phyloP scores from a whole-genome alignment of 2,797 vertebrate species.

The Selene dorsalis region DNA sequence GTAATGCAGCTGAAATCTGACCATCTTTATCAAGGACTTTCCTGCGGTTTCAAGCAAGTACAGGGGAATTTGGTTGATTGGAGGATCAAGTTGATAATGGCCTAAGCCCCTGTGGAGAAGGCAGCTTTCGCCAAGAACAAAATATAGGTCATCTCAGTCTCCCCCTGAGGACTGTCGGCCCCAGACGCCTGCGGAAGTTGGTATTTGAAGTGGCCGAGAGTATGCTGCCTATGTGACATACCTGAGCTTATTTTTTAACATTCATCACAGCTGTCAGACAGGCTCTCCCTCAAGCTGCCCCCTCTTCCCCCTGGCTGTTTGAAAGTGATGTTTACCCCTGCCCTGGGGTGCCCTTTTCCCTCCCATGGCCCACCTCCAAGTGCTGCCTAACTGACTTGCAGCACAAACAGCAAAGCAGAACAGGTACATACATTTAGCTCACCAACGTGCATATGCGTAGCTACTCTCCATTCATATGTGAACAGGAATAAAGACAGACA shows the following conservation, averaged over 20 bases:
- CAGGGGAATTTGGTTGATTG: conserved; percentile 65
- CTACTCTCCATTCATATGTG: conserved; percentile 8
- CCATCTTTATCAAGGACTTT: conserved; percentile 7
- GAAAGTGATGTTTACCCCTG: conserved; percentile 74
- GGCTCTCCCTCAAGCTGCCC: conserved; percentile 69
- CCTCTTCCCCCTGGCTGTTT: conserved; percentile 63
- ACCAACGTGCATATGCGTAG: neutral
- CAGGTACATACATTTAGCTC: conserved; percentile 36
- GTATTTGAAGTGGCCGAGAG: conserved; percentile 76
- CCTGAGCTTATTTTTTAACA: conserved; percentile 80
- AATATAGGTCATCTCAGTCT: conserved; percentile 81
- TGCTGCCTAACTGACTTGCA: conserved; percentile 26
- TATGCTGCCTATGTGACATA: conserved; percentile 81
- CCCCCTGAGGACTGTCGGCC: conserved; percentile 54
- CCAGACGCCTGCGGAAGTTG: conserved; percentile 60
- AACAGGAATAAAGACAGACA: neutral
- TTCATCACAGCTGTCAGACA: conserved; percentile 81
- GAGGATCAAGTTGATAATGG: conserved; percentile 70
- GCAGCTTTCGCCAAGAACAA: conserved; percentile 74
- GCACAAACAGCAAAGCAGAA: conserved; percentile 34
- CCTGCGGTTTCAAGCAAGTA: conserved; percentile 44
- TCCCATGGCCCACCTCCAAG: conserved; percentile 48
- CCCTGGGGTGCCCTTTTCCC: conserved; percentile 72
- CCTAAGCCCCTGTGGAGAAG: conserved; percentile 70
- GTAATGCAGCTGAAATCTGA: conserved; percentile 17